A percentile compares a stretch with the other conserved stretches of the same genome.
These are phyloP conservation scores for Trachelus iudaicus DNA, from an alignment of 2,888 invertebrate species.

Conservation along the genomic window DNA sequence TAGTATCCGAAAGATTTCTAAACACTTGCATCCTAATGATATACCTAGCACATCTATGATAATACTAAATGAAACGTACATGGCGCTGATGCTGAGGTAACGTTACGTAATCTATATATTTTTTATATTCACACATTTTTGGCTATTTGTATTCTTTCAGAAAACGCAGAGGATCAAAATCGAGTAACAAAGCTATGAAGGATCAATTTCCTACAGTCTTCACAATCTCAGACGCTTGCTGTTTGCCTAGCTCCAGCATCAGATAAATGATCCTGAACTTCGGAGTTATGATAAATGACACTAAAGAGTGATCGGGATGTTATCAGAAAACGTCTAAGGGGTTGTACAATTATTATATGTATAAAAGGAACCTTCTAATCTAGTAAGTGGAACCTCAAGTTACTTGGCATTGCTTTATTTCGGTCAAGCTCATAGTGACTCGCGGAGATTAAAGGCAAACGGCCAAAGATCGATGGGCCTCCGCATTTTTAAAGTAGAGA, in stretches of 20 bases:
- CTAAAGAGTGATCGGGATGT: neutral
- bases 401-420: neutral
- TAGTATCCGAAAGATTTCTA: conserved; percentile 24
- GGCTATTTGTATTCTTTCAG: conserved; percentile 15
- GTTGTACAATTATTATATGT: neutral
- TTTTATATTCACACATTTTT: neutral
- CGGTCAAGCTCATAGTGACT: neutral
- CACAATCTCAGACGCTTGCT: conserved; percentile 30
- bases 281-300: neutral
- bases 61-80: conserved; percentile 32
- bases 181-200: conserved; percentile 20
- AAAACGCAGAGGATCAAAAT: conserved; percentile 27
- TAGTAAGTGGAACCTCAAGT: neutral
- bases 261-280: neutral
- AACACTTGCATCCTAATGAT: conserved; percentile 29
- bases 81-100: conserved; percentile 29
- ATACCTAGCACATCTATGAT: conserved; percentile 30
- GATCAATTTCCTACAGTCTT: conserved; percentile 31
- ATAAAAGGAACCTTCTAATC: neutral
- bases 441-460: neutral
- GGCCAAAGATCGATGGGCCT: neutral
- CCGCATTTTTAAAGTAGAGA: neutral
- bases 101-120: neutral
- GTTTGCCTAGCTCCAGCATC: neutral
- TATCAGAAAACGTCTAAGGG: neutral